phyloP scores from a whole-genome alignment of 2,888 invertebrate genomes.

The Platycheirus rosarum region DNA sequence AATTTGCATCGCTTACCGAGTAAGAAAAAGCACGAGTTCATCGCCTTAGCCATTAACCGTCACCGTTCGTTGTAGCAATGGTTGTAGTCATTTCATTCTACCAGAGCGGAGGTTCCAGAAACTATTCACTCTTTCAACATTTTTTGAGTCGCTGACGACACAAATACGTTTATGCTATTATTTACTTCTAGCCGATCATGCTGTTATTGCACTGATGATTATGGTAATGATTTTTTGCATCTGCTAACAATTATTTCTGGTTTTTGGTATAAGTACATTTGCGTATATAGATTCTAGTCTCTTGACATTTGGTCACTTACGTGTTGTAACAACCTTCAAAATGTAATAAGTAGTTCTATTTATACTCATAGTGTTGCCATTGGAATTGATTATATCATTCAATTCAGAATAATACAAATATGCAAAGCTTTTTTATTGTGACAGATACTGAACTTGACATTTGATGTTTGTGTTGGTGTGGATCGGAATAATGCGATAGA shows the following conservation, averaged over 20 bases:
- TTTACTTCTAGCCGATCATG: slow-evolving; percentile 7
- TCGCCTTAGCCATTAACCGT: slow-evolving; percentile 40
- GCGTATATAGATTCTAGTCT: too few species aligned
- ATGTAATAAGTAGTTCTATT: slow-evolving; percentile 2
- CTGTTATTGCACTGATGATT: slow-evolving; percentile 18
- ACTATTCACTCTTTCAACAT: slow-evolving; percentile 11
- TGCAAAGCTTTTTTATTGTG: slow-evolving; percentile 11
- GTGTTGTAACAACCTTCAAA: slow-evolving; percentile 6
- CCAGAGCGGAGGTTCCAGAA: slow-evolving; percentile 12
- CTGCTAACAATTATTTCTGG: slow-evolving; percentile 28
- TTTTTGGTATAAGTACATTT: slow-evolving; percentile 36
- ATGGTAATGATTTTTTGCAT: slow-evolving; percentile 13
- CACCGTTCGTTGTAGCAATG: too few species aligned
- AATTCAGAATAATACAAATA: neutral
- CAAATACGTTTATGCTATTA: neutral
- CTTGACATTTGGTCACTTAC: slow-evolving; percentile 41
- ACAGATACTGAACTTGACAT: slow-evolving; percentile 65
- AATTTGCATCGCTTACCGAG: slow-evolving; percentile 17
- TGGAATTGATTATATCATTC: neutral
- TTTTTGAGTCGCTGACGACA: slow-evolving; percentile 5
- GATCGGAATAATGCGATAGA: neutral
- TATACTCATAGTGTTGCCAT: neutral
- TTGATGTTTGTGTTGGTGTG: slow-evolving; percentile 3
- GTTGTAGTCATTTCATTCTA: slow-evolving; percentile 15
- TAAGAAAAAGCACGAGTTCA: slow-evolving; percentile 57